Base-by-base conservation (phyloP, 2,113 vertebrate species). In the Corydoras maculifer region DNA sequence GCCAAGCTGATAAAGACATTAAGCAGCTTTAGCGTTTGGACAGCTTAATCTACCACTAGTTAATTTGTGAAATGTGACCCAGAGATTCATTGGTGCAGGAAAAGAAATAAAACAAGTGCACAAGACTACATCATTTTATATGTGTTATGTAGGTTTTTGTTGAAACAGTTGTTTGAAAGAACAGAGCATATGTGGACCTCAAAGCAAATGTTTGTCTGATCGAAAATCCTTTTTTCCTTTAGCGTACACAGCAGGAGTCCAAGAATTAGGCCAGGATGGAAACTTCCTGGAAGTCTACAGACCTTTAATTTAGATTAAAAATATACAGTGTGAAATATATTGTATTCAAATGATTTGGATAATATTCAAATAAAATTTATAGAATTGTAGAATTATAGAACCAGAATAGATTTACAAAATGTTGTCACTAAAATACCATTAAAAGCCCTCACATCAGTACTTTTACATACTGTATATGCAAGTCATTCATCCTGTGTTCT, bases 1-100 rank as follows among this genome's bases (percentile, higher is more conserved):
- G 79, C 77, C 86, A 86, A 90, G 85, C 72, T 83, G 86, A 88
- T 88, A 87, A 90, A 86, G 55, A 76, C 74, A 63, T 25, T 88
- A 87, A 89, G 86, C 85, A 61, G 87, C 84, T 88, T 89, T 84
- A 80, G 80, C 81, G 78, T 81, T 76, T 78, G 78, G 82, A 75
- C 75, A 78, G 76, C 77, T 84, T 80, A 65, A 74, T 70, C 70
- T 71, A 12, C 57, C 66, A 65, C 59, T 82, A 84, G 82, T 84
- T 85, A 80, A 87, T 83, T 81, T 79, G 80, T 25, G 72, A 75
- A 77, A 83, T 71, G 77, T 80, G 43, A 75, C 59, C 79, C 58
- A 75, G 70, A 76, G 25, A 77, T 43, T 18, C 73, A 78, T 80
- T 82, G 80, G 18, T 57, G 4, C 18, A 53, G 14, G 12, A 14